Conservation (phyloP, 2,113 vertebrate genomes). For the Percopsis transmontana region DNA sequence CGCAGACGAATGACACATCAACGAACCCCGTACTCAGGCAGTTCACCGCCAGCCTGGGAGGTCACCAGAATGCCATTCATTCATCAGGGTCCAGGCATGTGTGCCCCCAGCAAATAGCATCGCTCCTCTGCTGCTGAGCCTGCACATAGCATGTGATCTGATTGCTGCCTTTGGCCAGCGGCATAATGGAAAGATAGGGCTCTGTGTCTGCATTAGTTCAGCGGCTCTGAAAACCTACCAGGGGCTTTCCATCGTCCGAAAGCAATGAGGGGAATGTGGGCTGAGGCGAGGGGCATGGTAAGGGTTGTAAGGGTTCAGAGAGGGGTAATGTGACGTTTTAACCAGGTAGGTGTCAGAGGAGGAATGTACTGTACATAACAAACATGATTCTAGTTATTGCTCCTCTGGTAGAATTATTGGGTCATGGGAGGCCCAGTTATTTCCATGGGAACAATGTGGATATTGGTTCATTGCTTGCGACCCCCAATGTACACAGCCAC, state of each 20-base stretch:
- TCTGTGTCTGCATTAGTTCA: slow-evolving; percentile 53
- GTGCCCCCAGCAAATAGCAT: slow-evolving; percentile 71
- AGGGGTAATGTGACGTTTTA: slow-evolving; percentile 16
- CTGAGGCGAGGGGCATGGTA: slow-evolving; percentile 13
- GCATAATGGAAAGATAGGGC: slow-evolving; percentile 47
- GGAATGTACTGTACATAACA: background rate
- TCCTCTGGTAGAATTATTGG: background rate
- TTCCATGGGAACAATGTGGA: too few relatives aligned
- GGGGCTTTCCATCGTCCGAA: slow-evolving; percentile 66
- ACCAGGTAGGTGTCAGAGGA: slow-evolving; percentile 32
- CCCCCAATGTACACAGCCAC: too few relatives aligned
- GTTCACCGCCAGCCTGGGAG: slow-evolving; percentile 56
- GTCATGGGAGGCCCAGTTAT: background rate
- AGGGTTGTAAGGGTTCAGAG: slow-evolving; percentile 3
- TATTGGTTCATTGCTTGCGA: too few relatives aligned
- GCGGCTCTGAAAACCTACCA: slow-evolving; percentile 62
- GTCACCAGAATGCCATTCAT: slow-evolving; percentile 73
- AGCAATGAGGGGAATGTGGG: slow-evolving; percentile 61
- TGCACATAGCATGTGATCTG: slow-evolving; percentile 77
- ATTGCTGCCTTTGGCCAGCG: slow-evolving; percentile 65
- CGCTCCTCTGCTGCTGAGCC: slow-evolving; percentile 71
- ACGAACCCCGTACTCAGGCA: slow-evolving; percentile 66
- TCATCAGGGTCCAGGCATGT: slow-evolving; percentile 60
- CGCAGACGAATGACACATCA: slow-evolving; percentile 63
- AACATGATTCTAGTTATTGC: background rate